These are phyloP conservation scores for Silurus meridionalis DNA, from an alignment of 2,113 vertebrate genomes.

Conservation along the genomic window DNA sequence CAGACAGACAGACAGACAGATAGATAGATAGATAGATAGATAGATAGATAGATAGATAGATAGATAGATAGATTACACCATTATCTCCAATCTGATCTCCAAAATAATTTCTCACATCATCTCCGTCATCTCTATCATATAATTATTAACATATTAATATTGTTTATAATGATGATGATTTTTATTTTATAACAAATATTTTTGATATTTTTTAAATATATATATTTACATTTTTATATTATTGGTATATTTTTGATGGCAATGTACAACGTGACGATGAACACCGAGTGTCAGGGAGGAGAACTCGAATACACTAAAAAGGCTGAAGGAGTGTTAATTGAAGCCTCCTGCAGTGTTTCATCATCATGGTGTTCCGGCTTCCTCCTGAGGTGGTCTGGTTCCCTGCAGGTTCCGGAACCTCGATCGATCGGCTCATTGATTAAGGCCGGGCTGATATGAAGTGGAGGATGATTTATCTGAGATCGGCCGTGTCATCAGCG, in stretches of 20 bases:
- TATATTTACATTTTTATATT: too few species aligned
- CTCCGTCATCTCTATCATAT: background rate
- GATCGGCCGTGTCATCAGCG: slow-evolving; percentile 68
- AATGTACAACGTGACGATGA: too few species aligned
- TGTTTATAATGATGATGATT: background rate
- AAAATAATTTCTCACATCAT: background rate
- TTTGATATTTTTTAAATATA: too few species aligned
- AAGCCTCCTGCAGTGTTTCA: background rate
- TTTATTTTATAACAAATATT: too few species aligned
- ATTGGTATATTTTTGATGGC: too few species aligned
- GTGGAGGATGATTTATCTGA: slow-evolving; percentile 76
- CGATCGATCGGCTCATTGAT: slow-evolving; percentile 74
- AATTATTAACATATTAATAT: too few species aligned
- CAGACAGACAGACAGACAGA: too few species aligned
- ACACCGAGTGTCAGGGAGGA: background rate
- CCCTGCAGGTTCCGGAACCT: background rate
- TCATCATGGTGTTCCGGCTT: background rate
- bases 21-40: too few species aligned
- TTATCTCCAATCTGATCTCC: background rate
- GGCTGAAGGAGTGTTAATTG: background rate
- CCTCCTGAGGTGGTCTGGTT: background rate
- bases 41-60: too few species aligned
- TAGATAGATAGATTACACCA: background rate
- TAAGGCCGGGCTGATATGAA: slow-evolving; percentile 81
- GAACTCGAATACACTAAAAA: background rate